Conservation (phyloP, 1,140 invertebrate genomes). For the Aplysia californica region DNA sequence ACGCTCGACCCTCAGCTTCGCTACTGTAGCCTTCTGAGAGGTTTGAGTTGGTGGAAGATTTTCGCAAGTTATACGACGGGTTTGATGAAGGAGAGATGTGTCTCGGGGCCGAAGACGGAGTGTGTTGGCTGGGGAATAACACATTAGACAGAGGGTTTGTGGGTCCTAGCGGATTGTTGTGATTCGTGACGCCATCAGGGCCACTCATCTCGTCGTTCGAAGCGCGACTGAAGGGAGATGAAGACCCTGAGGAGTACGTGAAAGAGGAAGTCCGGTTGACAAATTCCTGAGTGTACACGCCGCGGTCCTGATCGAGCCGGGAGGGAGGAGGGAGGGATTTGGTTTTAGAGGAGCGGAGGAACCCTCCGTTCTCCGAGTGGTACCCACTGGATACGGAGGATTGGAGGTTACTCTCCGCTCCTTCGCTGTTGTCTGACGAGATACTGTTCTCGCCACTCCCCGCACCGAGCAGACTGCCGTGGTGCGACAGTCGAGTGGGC, state of each 20-base stretch:
- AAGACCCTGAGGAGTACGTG: conserved; percentile 30
- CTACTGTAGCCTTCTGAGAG: too few species aligned
- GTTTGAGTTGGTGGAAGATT: too few species aligned
- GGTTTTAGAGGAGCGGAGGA: too few species aligned
- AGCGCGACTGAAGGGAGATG: conserved; percentile 27
- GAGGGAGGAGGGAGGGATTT: neutral
- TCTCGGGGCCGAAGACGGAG: neutral
- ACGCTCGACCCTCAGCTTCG: too few species aligned
- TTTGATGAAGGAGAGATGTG: too few species aligned
- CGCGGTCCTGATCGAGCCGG: conserved; percentile 17
- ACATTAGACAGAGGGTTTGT: neutral
- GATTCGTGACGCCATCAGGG: too few species aligned
- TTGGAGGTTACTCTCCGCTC: conserved; percentile 40
- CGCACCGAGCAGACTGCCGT: neutral
- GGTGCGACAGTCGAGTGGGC: neutral
- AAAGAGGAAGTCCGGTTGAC: conserved; percentile 34
- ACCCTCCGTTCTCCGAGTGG: conserved; percentile 36
- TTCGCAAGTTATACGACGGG: too few species aligned
- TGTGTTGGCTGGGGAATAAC: conserved; percentile 17
- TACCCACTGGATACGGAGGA: conserved; percentile 42
- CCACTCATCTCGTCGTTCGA: conserved; percentile 22
- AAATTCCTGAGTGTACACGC: conserved; percentile 38
- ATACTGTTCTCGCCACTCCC: conserved; percentile 41
- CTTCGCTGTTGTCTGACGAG: conserved; percentile 43
- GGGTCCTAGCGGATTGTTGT: too few species aligned